Base-by-base conservation (phyloP, 2,113 vertebrate genomes). In the Macaca nemestrina region DNA sequence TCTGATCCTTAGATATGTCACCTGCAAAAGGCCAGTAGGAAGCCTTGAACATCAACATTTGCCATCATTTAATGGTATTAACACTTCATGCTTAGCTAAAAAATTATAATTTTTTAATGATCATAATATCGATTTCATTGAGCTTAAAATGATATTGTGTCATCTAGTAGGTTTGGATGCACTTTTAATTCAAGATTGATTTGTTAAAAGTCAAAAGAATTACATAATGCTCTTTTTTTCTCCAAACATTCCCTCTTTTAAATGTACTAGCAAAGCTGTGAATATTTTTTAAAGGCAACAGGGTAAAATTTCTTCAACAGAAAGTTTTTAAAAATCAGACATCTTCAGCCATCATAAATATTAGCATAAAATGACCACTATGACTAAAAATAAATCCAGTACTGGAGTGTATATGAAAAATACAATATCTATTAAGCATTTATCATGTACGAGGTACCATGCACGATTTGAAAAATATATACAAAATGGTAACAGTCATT, bases 21-120 rank as follows among this genome's bases (percentile, higher is more conserved):
- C 98, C 98, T 99, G 98, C 96, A 98, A 99, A 98, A 98, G 98
- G 98, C 98, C 98, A 98, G 97, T 97, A 98, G 98, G 95, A 98
- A 98, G 97, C 93, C 97, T 97, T 97, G 95, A 98, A 98, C 90
- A 98, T 97, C 98, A 98, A 97, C 98, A 98, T 98, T 98, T 98
- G 96, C 97, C 98, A 94, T 97, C 97, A 98, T 98, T 99, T 99
- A 98, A 98, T 95, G 98, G 95, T 97, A 98, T 98, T 98, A 98
- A 97, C 95, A 98, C 97, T 97, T 98, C 95, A 11, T 97, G 86
- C 93, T 98, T 98, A 97, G 93, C 95, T 2, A 23, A 92, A 98
- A 98, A 98, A 98, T 98, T 98, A 91, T 97, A 98, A 98, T 98
- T 98, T 99, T 96, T 96, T 97, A 98, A 97, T 96, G 97, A 98